A percentile compares a stretch with the other conserved stretches of the same genome.
These are phyloP conservation scores for Sparidentex hasta DNA, from an alignment of 2,797 vertebrate genomes.

Conservation along the genomic window DNA sequence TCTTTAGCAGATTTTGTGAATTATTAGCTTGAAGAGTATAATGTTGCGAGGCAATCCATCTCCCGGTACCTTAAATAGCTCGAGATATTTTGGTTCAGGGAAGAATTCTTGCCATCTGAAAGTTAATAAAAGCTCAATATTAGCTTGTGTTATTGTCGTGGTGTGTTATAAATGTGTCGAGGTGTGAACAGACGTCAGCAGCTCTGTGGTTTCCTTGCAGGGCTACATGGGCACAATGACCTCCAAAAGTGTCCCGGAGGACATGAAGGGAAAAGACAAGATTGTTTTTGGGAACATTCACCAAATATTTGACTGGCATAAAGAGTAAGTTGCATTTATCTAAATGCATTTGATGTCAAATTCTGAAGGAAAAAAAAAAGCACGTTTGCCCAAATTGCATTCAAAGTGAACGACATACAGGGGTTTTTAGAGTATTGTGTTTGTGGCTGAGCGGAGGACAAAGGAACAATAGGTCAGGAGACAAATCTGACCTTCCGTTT, in stretches of 20 bases:
- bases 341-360: neutral
- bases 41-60: conserved; percentile 48
- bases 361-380: conserved; percentile 7
- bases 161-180: conserved; percentile 26
- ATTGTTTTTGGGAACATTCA: conserved; percentile 99
- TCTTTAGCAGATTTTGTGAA: conserved; percentile 68
- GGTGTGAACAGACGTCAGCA: conserved; percentile 9
- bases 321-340: conserved; percentile 89
- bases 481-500: conserved; percentile 61
- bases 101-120: conserved; percentile 47
- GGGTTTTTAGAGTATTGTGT: conserved; percentile 44
- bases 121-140: conserved; percentile 44
- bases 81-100: conserved; percentile 62
- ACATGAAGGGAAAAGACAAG: conserved; percentile 99
- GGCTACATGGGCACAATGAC: conserved; percentile 98
- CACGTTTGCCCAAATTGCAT: conserved; percentile 5
- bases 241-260: conserved; percentile 93
- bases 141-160: neutral
- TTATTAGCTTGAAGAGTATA: conserved; percentile 65
- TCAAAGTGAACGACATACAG: conserved; percentile 44
- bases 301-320: conserved; percentile 99
- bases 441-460: conserved; percentile 46
- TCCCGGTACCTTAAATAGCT: conserved; percentile 57
- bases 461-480: conserved; percentile 70
- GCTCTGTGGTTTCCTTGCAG: conserved; percentile 79